Base-by-base conservation (phyloP, 1,140 invertebrate genomes). In the Berghia stephanieae region DNA sequence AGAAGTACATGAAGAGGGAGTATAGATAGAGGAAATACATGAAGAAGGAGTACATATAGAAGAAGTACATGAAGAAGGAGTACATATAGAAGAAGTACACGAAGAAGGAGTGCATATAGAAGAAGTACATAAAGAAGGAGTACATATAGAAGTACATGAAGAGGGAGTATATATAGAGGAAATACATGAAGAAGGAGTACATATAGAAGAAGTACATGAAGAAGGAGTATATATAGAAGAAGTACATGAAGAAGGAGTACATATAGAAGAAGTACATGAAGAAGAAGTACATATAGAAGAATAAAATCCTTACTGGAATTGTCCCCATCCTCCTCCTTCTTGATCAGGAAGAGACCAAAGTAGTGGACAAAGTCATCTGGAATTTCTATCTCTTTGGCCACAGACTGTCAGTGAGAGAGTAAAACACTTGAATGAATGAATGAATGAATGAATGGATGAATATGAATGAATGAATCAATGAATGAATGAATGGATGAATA, bases 331-430 rank as follows among this genome's bases (percentile, higher is more conserved):
- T 93, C 92, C 83, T 95, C 93, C 86, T 93, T 94, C 84, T 92
- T 92, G 81, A 96, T 93, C 66, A 98, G 90, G 90, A 94, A 98
- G 57, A 98, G 90, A 77, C 95, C 94, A 92, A 98, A 98, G 90
- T 96, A 98, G 83, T 93, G 93, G 72, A 93, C 91, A 89, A 94
- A 93, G 83, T 96, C 92, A 78, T 92, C 91, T 78, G 94, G 92
- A 80, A 98, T 90, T 85, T 94, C 93, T 49, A 98, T 92, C 43
- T 87, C 83, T 92, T 92, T 86, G 91, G 92, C 87, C 92, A 96
- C 92, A 91, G 94, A 94, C 91, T 95, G 91, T 36, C 90, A 90
- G 84, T 81, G 66, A 78, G 13, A 13, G 24, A 16, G 36, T 13
- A 49, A 60, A 42, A n/a, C n/a, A n/a, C n/a, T n/a, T n/a, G 21